These are phyloP conservation scores for Lucifuga dentata DNA, from an alignment of 2,113 vertebrate species.

Conservation along the genomic window DNA sequence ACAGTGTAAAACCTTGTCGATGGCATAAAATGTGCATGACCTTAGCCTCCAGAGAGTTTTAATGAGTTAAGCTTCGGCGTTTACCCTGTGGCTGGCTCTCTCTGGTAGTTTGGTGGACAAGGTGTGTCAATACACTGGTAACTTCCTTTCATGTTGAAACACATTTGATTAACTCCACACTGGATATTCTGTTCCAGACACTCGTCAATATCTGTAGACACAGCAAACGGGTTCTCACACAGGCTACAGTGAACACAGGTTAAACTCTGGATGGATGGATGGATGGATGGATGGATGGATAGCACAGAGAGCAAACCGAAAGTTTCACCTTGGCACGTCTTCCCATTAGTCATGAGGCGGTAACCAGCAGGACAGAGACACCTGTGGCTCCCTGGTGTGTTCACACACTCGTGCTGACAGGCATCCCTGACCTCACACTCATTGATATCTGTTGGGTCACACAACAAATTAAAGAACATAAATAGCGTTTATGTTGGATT, in stretches of 20 bases:
- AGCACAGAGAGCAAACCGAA: background rate
- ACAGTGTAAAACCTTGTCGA: too few species aligned
- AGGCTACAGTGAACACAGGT: background rate
- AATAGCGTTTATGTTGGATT: background rate
- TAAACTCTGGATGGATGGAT: too few species aligned
- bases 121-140: constrained; percentile 96
- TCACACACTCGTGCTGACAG: constrained; percentile 96
- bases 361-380: constrained; percentile 93
- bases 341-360: constrained; percentile 90
- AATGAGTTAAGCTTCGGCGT: background rate
- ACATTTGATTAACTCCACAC: constrained; percentile 93
- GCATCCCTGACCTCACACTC: constrained; percentile 91
- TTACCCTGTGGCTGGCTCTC: constrained; percentile 91
- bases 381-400: constrained; percentile 91
- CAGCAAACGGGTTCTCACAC: constrained; percentile 4
- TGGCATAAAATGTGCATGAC: too few species aligned
- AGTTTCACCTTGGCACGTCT: constrained; percentile 92
- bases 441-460: constrained; percentile 87
- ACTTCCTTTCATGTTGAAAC: constrained; percentile 96
- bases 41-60: background rate
- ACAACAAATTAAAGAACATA: constrained; percentile 4
- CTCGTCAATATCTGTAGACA: constrained; percentile 90
- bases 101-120: constrained; percentile 92
- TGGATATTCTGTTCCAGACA: constrained; percentile 91
- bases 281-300: too few species aligned